Percentiles rank a stretch among this genome's conserved stretches.
These are phyloP conservation scores for Lordiphosa stackelbergi DNA, from an alignment of 1,140 invertebrate genomes.

Conservation along the genomic window DNA sequence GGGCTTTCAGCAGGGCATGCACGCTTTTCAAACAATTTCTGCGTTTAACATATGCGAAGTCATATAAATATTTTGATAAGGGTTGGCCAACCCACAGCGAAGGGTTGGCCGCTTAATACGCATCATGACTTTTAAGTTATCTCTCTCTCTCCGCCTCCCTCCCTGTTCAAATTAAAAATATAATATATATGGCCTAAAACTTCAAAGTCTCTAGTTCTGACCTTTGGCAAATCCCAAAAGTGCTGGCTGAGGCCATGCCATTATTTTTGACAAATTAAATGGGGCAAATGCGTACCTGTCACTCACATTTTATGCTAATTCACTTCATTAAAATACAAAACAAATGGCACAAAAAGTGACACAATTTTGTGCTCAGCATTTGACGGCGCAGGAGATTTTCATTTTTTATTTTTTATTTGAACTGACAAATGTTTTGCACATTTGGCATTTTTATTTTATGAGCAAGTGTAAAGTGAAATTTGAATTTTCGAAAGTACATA, in stretches of 20 bases:
- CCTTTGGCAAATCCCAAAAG: conserved; percentile 66
- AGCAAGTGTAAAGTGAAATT: too few species aligned
- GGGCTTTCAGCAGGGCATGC: background rate
- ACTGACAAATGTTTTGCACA: too few species aligned
- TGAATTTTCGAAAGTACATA: too few species aligned
- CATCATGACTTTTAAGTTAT: conserved; percentile 75
- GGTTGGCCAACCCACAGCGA: conserved; percentile 51
- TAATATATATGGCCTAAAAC: conserved; percentile 21
- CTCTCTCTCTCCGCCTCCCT: conserved; percentile 26
- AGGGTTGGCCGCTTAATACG: conserved; percentile 66
- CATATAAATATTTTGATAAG: conserved; percentile 76
- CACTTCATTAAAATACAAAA: conserved; percentile 68
- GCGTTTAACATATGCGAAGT: conserved; percentile 70
- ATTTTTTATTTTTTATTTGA: too few species aligned
- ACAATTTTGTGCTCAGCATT: conserved; percentile 43
- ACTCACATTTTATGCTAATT: conserved; percentile 70
- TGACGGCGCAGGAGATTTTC: too few species aligned
- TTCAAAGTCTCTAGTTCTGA: conserved; percentile 46
- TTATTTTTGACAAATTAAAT: conserved; percentile 72
- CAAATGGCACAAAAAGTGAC: conserved; percentile 54
- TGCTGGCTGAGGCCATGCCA: conserved; percentile 64
- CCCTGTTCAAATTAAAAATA: conserved; percentile 44
- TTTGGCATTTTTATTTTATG: too few species aligned
- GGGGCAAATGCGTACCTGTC: conserved; percentile 46
- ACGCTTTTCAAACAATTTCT: conserved; percentile 54